phyloP scores from a whole-genome alignment of 2,113 vertebrate genomes.

The Tachuris rubrigastra region DNA sequence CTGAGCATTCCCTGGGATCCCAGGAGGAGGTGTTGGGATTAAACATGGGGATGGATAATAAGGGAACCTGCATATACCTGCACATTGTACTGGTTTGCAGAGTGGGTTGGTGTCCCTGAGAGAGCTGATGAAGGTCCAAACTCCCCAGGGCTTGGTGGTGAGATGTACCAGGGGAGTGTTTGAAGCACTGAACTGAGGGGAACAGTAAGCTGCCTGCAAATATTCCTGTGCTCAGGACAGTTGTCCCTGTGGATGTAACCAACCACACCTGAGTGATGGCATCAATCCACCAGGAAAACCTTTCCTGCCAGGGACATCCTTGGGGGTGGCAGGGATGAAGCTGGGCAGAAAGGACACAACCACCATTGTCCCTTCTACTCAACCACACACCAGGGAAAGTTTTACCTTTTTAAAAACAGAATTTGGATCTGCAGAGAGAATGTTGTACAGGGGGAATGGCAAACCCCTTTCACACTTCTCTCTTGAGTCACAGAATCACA shows the following conservation, averaged over 20 bases:
- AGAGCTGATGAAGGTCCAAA: not conserved
- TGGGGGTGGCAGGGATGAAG: not conserved
- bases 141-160: not conserved
- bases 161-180: not conserved
- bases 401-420: not conserved
- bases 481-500: not conserved
- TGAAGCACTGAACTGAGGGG: not conserved
- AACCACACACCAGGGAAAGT: not conserved
- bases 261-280: not conserved
- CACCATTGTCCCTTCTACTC: not conserved
- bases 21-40: not conserved
- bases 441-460: not conserved
- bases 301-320: fast-evolving
- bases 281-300: not conserved
- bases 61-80: not conserved
- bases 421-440: not conserved
- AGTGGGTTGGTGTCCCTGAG: fast-evolving
- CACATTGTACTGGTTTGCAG: fast-evolving
- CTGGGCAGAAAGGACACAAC: not conserved
- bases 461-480: not conserved
- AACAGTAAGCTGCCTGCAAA: not conserved
- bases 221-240: fast-evolving
- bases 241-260: not conserved
- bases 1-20: not conserved
- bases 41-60: not conserved